Percentiles rank a stretch among this genome's conserved stretches.
These are phyloP conservation scores for Acanthisitta chloris DNA, from an alignment of 2,113 vertebrate species.

Conservation along the genomic window DNA sequence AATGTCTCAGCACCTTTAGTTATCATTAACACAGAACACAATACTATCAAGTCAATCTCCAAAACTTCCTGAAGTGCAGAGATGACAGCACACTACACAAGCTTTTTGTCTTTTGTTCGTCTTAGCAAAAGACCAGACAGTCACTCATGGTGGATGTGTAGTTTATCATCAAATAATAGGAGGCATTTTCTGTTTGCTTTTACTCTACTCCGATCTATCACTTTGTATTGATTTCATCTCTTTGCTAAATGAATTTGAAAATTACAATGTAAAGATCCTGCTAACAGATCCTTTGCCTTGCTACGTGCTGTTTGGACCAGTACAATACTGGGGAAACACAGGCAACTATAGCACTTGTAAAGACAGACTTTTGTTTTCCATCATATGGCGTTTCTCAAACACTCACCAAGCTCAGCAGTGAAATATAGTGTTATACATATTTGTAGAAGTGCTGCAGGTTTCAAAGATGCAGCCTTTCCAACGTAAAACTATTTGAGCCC, in stretches of 20 bases:
- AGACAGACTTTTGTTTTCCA: neutral
- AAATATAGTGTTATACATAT: neutral
- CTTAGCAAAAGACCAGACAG: neutral
- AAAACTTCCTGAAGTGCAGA: neutral
- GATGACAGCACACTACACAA: neutral
- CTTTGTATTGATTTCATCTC: constrained; percentile 39
- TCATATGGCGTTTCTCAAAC: neutral
- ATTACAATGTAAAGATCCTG: constrained; percentile 4
- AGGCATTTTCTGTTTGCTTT: neutral
- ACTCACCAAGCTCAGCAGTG: neutral
- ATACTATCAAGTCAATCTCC: neutral
- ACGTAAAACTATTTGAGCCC: neutral
- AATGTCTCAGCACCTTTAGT: neutral
- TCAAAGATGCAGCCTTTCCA: neutral
- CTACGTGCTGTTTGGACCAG: constrained; percentile 1
- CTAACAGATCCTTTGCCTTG: neutral
- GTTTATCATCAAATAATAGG: neutral
- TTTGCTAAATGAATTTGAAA: constrained; percentile 18
- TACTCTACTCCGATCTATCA: neutral
- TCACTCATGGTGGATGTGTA: neutral
- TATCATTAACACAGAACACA: neutral
- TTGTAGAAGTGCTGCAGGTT: neutral
- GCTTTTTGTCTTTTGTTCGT: neutral
- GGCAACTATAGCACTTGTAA: neutral
- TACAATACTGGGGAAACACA: neutral